phyloP scores from a whole-genome alignment of 2,113 vertebrate genomes.

The Trematomus loennbergii region DNA sequence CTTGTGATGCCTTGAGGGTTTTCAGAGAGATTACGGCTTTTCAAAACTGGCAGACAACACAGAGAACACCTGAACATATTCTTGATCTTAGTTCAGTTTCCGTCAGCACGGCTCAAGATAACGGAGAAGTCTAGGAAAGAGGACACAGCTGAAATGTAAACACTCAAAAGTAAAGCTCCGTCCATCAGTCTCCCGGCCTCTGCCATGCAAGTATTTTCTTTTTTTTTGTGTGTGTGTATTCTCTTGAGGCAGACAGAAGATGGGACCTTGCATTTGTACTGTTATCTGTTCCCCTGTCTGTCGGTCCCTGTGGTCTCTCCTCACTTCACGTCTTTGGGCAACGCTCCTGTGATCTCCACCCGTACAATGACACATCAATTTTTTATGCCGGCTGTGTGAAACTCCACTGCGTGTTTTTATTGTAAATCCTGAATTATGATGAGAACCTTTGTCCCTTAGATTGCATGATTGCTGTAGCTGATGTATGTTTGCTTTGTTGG shows the following conservation, averaged over 20 bases:
- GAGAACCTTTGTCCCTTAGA: conserved; percentile 83
- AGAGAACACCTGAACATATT: conserved; percentile 64
- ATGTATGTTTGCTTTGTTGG: conserved; percentile 97
- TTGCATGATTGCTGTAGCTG: conserved; percentile 98
- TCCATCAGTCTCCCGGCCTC: conserved; percentile 57
- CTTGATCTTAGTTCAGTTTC: conserved; percentile 45
- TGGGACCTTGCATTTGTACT: conserved; percentile 58
- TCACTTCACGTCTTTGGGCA: conserved; percentile 49
- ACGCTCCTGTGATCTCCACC: conserved; percentile 45
- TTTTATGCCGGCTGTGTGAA: conserved; percentile 32
- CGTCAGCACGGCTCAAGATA: conserved; percentile 42
- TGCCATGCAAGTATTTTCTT: conserved; percentile 71
- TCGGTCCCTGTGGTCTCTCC: conserved; percentile 44
- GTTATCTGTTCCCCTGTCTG: conserved; percentile 50
- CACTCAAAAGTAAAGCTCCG: conserved; percentile 62
- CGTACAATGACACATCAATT: conserved; percentile 31
- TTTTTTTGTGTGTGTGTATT: conserved; percentile 44
- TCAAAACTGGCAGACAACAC: conserved; percentile 63
- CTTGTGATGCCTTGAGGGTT: conserved; percentile 55
- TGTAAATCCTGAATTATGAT: conserved; percentile 56
- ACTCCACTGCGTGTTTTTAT: conserved; percentile 45
- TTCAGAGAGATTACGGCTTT: conserved; percentile 53
- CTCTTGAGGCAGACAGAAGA: conserved; percentile 63
- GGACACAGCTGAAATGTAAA: conserved; percentile 69
- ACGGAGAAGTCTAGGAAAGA: conserved; percentile 54